Percentiles rank a stretch among this genome's conserved stretches.
Conservation (phyloP, 2,888 invertebrate genomes). For the Acrobasis consociella region DNA sequence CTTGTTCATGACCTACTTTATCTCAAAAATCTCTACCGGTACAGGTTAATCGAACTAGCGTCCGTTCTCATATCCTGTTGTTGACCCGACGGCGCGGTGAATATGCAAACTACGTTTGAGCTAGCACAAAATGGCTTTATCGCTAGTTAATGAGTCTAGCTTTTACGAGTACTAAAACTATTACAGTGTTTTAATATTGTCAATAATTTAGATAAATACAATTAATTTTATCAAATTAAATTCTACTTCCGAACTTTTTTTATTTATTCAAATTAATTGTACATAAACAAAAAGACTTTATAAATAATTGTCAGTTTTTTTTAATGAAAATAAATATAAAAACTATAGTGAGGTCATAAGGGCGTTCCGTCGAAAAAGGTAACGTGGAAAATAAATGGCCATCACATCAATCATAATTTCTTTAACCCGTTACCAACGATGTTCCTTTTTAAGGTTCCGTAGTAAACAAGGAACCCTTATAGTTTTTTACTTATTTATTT, state of each 20-base stretch:
- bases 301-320: too few species aligned
- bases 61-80: conserved; percentile 31
- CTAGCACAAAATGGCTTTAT: conserved; percentile 1
- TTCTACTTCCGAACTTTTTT: too few species aligned
- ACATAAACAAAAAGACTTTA: too few species aligned
- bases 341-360: not conserved
- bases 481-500: too few species aligned
- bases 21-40: conserved; percentile 57
- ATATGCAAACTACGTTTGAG: conserved; percentile 10
- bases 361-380: not conserved
- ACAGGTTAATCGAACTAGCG: conserved; percentile 42
- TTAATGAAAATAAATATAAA: too few species aligned
- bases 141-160: not conserved
- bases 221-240: too few species aligned
- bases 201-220: too few species aligned
- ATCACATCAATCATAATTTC: conserved; percentile 3
- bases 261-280: too few species aligned
- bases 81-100: not conserved
- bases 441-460: not conserved
- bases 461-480: too few species aligned
- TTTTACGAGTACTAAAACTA: not conserved
- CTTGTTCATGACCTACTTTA: conserved; percentile 78
- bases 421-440: not conserved
- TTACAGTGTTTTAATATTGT: not conserved
- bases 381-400: not conserved